These are phyloP conservation scores for Delia radicum DNA, from an alignment of 1,140 invertebrate species.

Conservation along the genomic window DNA sequence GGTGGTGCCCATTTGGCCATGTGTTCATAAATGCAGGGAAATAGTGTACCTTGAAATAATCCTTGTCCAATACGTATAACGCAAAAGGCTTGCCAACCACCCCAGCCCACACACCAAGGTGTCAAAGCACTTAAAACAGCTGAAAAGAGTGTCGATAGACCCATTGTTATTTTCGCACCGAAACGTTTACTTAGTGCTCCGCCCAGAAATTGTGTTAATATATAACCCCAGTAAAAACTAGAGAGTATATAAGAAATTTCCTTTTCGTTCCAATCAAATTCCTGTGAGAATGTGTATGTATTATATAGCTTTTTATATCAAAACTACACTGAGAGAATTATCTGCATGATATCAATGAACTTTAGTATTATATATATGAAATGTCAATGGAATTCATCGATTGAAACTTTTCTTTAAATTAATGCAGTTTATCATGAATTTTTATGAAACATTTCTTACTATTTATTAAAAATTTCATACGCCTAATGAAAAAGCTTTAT, in stretches of 20 bases:
- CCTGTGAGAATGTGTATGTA: slow-evolving; percentile 63
- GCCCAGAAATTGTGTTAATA: slow-evolving; percentile 64
- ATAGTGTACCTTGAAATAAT: slow-evolving; percentile 75
- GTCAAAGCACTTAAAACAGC: slow-evolving; percentile 55
- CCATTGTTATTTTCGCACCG: slow-evolving; percentile 66
- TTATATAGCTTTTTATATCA: not conserved
- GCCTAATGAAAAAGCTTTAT: too few species aligned
- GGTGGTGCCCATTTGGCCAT: slow-evolving; percentile 57
- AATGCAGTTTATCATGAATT: too few species aligned
- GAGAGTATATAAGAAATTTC: slow-evolving; percentile 62
- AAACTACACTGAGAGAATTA: too few species aligned
- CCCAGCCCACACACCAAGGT: slow-evolving; percentile 47
- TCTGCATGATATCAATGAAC: too few species aligned
- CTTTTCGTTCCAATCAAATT: slow-evolving; percentile 58
- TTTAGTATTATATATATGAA: too few species aligned
- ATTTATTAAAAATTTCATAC: too few species aligned
- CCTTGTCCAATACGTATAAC: slow-evolving; percentile 72
- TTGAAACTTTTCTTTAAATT: too few species aligned
- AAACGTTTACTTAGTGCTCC: slow-evolving; percentile 67
- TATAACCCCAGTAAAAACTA: slow-evolving; percentile 69
- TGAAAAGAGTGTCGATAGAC: slow-evolving; percentile 60
- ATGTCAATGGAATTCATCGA: too few species aligned
- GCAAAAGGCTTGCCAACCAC: slow-evolving; percentile 63
- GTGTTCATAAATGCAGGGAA: slow-evolving; percentile 72
- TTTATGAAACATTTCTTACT: too few species aligned